Base-by-base conservation (phyloP, 2,888 invertebrate species). In the Mesochorus sp. region DNA sequence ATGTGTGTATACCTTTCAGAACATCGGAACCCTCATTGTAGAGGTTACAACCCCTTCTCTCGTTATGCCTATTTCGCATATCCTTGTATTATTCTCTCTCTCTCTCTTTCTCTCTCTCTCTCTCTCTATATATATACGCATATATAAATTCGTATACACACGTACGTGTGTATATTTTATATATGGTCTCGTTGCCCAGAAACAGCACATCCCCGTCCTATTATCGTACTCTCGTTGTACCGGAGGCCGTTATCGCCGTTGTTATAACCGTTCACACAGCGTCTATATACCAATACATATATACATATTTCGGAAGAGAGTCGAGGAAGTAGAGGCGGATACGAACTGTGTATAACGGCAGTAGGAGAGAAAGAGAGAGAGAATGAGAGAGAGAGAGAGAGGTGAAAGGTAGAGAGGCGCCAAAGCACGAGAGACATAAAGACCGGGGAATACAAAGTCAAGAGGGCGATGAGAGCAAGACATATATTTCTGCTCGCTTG, bases 231-330 rank as follows among this genome's bases (percentile, higher is more conserved):
- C 64, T 71, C 39, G 71, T 66, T 76, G 71, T 76, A 76, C 64
- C 57, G 62, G 73, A 73, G 76, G 59, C 78, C 67, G 78, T 81
- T 81, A 81, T 80, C 80, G 47, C 59, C 21, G 70, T 55, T 59
- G 76, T 78, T 78, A 80, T 76, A 81, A 76, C 76, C 59, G 61
- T 74, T 67, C 64, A 37, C 73, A 73, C 61, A 71, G 51, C 24
- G 12, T 70, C 17, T 39, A 42, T 17, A 34, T 19, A 37, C n/a
- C n/a, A n/a, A 10, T 24, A 47, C 47, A 19, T 55, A 17, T 19
- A 31, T 55, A 17, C 17, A 31, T 31, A 55, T n/a, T n/a, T 0
- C 21, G 5, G 21, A 6, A 39, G 3, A 44, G 39, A 44, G 31
- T 1, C 14, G 8, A 31, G 24, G 19, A 26, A 49, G n/a, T 24